phyloP scores from a whole-genome alignment of 2,113 vertebrate species.

The Cynoglossus semilaevis region DNA sequence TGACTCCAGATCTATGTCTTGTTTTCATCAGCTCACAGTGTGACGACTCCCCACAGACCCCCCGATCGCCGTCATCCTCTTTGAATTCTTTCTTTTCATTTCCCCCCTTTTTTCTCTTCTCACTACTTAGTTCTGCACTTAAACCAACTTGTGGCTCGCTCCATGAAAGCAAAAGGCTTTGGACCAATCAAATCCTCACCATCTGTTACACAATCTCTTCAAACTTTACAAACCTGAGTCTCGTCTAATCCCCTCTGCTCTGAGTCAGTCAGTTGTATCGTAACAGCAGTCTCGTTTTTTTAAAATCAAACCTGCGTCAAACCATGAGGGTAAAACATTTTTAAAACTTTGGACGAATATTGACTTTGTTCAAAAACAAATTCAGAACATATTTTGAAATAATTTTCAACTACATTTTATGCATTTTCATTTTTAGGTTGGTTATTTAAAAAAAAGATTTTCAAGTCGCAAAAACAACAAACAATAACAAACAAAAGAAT shows the following conservation, averaged over 20 bases:
- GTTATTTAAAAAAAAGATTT: too few relatives aligned
- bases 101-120: constrained; percentile 11
- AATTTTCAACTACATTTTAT: too few relatives aligned
- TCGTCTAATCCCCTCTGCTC: constrained; percentile 7
- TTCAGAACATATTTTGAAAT: too few relatives aligned
- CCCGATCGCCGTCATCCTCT: not conserved
- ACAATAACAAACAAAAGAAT: too few relatives aligned
- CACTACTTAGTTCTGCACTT: constrained; percentile 4
- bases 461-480: too few relatives aligned
- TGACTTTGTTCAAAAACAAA: too few relatives aligned
- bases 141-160: constrained; percentile 19
- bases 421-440: too few relatives aligned
- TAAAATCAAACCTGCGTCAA: constrained; percentile 3
- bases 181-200: constrained; percentile 37
- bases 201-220: constrained; percentile 39
- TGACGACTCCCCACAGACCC: constrained; percentile 10
- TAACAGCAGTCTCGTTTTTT: not conserved
- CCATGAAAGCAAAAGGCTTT: constrained; percentile 44
- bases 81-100: constrained; percentile 4
- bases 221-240: constrained; percentile 16
- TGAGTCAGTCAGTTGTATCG: constrained; percentile 7
- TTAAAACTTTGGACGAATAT: too few relatives aligned
- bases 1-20: constrained; percentile 8
- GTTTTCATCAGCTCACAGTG: constrained; percentile 5
- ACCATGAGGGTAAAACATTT: too few relatives aligned